Base-by-base conservation (phyloP, 2,113 vertebrate genomes). In the Thunnus thynnus region DNA sequence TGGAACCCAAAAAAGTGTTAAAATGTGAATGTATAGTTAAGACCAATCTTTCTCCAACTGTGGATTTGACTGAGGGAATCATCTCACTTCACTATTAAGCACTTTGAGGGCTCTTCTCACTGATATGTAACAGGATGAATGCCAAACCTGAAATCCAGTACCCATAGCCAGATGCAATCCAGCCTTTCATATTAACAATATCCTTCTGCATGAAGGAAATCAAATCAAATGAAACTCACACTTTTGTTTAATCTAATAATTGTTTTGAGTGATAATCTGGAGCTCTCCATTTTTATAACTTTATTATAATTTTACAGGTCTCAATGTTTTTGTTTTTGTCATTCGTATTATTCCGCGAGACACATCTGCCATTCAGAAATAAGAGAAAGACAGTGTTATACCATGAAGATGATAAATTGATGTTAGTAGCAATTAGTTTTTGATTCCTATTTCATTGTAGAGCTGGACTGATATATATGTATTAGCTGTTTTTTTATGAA, bases 41-140 rank as follows among this genome's bases (percentile, higher is more conserved):
- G 8, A 9, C 8, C 36, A 8, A 41, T 41, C 36, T 41, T 41
- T 9, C 12, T 66, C 27, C 20, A 47, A 25, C 9, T 47, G n/a
- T 75, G 51, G 54, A n/a, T 70, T 52, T 71, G 3, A 64, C 56
- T 66, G 66, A 87, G 82, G 46, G 81, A 84, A 78, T 83, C 65
- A 46, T 86, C 75, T 88, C 25, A 62, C 66, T 72, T 22, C 57
- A 62, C 47, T 20, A 64, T 13, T 79, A 75, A 87, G 75, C 81
- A 70, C 76, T 72, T 78, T 81, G 86, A 68, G 27, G 57, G 61
- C 75, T 54, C 51, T 62, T 67, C 20, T 12, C 12, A 20, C 60
- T 72, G 48, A 55, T 44, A 57, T 58, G 50, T 60, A 62, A 76
- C 75, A 80, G 60, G 60, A 76, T 58, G 30, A 73, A 76, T 46